A percentile compares a stretch with the other conserved stretches of the same genome.
phyloP scores from a whole-genome alignment of 1,140 invertebrate species.

The Sarcophaga bullata region DNA sequence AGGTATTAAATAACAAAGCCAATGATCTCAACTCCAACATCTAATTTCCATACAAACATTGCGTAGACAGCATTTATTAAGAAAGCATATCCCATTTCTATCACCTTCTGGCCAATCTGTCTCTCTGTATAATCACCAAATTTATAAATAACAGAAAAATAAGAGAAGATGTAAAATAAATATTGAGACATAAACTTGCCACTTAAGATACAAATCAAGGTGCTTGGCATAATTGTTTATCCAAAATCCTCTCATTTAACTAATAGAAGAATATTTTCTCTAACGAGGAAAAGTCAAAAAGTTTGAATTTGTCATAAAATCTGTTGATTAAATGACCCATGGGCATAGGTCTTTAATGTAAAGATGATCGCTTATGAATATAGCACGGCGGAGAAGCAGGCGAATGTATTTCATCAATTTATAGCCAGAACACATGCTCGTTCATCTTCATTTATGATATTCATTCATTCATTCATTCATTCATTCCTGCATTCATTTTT shows the following conservation, averaged over 20 bases:
- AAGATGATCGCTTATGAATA: conserved; percentile 37
- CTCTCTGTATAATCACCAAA: no score
- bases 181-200: neutral
- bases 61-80: no score
- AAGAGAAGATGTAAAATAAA: no score
- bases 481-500: no score
- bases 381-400: neutral
- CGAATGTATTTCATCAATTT: conserved; percentile 25
- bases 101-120: no score
- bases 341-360: conserved; percentile 24
- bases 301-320: neutral
- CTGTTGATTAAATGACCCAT: conserved; percentile 4
- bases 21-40: no score
- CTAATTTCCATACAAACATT: no score
- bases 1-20: no score
- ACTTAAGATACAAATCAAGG: conserved; percentile 14
- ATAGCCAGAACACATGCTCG: neutral
- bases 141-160: no score
- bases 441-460: conserved; percentile 7
- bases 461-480: no score
- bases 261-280: neutral
- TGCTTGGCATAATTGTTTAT: conserved; percentile 13
- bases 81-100: no score
- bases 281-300: neutral
- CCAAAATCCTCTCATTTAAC: conserved; percentile 13